These are phyloP conservation scores for Barbus barbus DNA, from an alignment of 2,113 vertebrate genomes.

Conservation along the genomic window DNA sequence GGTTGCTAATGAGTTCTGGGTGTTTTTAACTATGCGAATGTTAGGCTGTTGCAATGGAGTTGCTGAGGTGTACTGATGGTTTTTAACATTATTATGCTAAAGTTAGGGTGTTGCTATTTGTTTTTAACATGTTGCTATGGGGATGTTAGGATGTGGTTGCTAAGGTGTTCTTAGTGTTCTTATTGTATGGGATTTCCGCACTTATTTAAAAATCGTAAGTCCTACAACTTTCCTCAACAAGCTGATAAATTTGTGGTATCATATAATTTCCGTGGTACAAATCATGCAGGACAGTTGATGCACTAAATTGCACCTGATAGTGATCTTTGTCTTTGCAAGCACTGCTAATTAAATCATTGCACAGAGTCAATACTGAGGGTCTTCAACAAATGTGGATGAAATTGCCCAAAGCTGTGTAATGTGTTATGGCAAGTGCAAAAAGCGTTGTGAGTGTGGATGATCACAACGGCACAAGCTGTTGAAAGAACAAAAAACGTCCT, in stretches of 20 bases:
- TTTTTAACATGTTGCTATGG: background rate
- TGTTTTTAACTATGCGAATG: too few relatives aligned
- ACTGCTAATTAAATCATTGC: background rate
- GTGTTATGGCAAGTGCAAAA: background rate
- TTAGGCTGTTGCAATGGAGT: background rate
- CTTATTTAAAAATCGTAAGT: background rate
- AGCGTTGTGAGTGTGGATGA: background rate
- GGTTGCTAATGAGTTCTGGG: too few relatives aligned
- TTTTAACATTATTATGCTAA: background rate
- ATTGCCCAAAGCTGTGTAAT: background rate
- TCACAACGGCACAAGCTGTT: slow-evolving; percentile 34
- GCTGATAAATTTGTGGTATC: background rate
- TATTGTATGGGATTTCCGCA: too few relatives aligned
- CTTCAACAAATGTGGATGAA: background rate
- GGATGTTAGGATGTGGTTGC: too few relatives aligned
- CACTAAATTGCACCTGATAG: background rate
- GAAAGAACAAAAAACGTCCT: background rate
- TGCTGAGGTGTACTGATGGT: background rate
- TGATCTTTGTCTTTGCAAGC: background rate
- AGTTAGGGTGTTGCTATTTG: background rate
- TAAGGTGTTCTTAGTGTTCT: too few relatives aligned
- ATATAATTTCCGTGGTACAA: background rate
- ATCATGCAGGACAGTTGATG: background rate
- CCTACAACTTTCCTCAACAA: background rate
- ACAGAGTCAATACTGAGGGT: background rate